phyloP scores from a whole-genome alignment of 2,888 invertebrate species.

The Hirudinaria manillensis region DNA sequence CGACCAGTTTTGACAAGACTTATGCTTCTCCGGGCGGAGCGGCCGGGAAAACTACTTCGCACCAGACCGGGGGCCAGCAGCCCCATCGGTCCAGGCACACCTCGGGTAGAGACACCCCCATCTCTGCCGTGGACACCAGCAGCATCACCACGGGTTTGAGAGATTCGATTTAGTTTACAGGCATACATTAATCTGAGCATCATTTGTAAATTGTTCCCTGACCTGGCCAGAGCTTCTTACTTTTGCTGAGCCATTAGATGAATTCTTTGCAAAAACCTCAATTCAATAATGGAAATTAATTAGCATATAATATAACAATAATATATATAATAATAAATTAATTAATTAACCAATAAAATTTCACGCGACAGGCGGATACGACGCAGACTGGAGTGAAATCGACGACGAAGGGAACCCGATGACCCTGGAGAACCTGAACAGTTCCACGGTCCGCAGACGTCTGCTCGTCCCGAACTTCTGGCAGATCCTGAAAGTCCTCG shows the following conservation, averaged over 20 bases:
- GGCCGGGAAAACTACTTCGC: not conserved
- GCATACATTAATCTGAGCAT: not conserved
- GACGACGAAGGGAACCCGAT: slow-evolving; percentile 59
- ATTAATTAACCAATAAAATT: not conserved
- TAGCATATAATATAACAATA: not conserved
- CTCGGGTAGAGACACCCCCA: slow-evolving; percentile 37
- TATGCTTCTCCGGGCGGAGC: slow-evolving; percentile 30
- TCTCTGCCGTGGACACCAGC: slow-evolving; percentile 37
- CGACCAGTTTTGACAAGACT: slow-evolving; percentile 40
- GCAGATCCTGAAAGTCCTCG: slow-evolving; percentile 64
- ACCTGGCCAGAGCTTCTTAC: not conserved
- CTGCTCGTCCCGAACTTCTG: slow-evolving; percentile 66
- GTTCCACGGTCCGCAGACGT: slow-evolving; percentile 42
- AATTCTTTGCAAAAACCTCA: too few relatives aligned
- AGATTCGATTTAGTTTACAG: not conserved
- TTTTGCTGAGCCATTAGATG: too few relatives aligned
- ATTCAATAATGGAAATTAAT: not conserved
- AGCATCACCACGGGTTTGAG: slow-evolving; percentile 35
- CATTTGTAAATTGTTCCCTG: too few relatives aligned
- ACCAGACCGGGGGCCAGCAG: not conserved
- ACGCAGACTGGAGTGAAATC: slow-evolving; percentile 63
- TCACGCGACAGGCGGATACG: slow-evolving; percentile 56
- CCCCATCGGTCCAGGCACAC: slow-evolving; percentile 36
- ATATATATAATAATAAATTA: not conserved
- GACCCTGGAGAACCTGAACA: slow-evolving; percentile 44